Conservation (phyloP, 2,113 vertebrate genomes). For the Plotosus lineatus region DNA sequence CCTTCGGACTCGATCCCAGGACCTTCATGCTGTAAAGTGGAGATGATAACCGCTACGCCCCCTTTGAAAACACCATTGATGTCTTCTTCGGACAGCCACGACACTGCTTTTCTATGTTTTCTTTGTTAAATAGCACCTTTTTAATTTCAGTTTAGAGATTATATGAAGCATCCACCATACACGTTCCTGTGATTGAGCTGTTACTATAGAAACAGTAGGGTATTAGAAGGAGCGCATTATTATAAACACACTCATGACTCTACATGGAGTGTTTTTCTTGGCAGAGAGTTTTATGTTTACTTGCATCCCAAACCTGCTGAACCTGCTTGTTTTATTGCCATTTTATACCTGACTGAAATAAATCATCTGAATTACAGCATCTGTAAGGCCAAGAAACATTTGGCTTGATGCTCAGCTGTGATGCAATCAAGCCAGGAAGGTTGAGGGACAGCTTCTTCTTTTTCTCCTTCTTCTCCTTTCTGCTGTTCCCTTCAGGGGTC, state of each 20-base stretch:
- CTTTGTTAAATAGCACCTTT: background rate
- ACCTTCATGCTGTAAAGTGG: too few species aligned
- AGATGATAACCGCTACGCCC: too few species aligned
- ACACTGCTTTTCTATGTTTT: too few species aligned
- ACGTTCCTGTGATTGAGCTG: background rate
- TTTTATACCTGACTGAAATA: background rate
- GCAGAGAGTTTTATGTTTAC: background rate
- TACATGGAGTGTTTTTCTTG: background rate
- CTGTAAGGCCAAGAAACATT: background rate
- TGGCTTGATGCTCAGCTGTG: too few species aligned
- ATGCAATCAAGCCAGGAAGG: background rate
- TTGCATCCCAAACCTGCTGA: background rate
- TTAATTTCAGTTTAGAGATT: background rate
- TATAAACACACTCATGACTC: background rate
- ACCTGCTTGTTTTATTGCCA: constrained; percentile 5
- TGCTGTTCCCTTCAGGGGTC: too few species aligned
- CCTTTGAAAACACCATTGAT: too few species aligned
- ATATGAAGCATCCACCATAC: background rate
- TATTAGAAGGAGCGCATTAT: background rate
- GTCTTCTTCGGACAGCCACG: too few species aligned
- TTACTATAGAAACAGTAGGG: background rate
- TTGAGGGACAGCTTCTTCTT: too few species aligned
- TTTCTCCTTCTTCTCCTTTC: too few species aligned
- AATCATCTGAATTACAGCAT: background rate
- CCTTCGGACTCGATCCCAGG: too few species aligned